Conservation (phyloP, 2,888 invertebrate species). For the Eristalis arbustorum region DNA sequence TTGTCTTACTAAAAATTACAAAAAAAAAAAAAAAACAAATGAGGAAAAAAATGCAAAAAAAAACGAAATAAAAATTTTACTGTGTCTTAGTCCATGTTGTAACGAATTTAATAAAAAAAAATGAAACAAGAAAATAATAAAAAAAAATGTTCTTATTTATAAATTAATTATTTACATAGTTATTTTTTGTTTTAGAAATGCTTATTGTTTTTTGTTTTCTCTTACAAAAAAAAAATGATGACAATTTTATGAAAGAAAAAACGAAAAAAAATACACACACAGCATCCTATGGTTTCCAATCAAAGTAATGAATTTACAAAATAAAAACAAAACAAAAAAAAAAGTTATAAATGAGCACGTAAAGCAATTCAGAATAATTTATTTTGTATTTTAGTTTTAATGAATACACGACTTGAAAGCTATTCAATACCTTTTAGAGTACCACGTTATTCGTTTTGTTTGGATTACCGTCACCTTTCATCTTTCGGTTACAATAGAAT, state of each 20-base stretch:
- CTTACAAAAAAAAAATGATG: conserved; percentile 9
- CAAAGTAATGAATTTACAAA: conserved; percentile 64
- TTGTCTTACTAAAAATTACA: conserved; percentile 54
- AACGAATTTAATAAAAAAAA: conserved; percentile 78
- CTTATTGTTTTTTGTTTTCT: conserved; percentile 33
- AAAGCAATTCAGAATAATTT: conserved; percentile 56
- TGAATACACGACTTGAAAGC: conserved; percentile 18
- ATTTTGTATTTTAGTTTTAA: conserved; percentile 35
- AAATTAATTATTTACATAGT: conserved; percentile 46
- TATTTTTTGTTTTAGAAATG: conserved; percentile 11
- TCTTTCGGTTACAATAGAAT: conserved; percentile 45
- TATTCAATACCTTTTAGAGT: conserved; percentile 20
- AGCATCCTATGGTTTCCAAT: conserved; percentile 69
- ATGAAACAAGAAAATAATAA: conserved; percentile 16
- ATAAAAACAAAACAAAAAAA: background rate
- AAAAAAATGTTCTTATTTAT: conserved; percentile 63
- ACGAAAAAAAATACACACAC: background rate
- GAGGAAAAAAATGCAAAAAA: conserved; percentile 45
- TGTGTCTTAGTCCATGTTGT: conserved; percentile 81
- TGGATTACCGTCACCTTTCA: conserved; percentile 35
- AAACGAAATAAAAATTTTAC: conserved; percentile 75
- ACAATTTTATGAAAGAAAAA: conserved; percentile 30
- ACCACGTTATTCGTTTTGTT: conserved; percentile 13
- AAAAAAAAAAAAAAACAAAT: conserved; percentile 31
- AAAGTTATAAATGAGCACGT: conserved; percentile 13